Evolutionary conservation across 2,113 vertebrate species (phyloP).

Genomic region (Eudyptes chrysolophus): DNA sequence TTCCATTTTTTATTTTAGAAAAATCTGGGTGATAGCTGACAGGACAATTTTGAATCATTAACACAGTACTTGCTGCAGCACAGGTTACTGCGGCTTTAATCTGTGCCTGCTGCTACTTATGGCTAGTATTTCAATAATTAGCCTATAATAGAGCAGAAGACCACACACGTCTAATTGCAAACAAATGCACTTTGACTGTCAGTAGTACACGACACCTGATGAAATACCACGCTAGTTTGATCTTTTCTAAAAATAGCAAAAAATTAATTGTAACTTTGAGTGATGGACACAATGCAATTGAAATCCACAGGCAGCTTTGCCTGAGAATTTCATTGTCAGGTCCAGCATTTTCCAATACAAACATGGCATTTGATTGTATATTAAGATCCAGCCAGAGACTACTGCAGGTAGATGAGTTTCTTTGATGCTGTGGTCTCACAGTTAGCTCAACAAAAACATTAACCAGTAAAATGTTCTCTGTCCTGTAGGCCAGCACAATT

Average conservation of each 20-base stretch:
- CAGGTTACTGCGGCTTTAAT: neutral
- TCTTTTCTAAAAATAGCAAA: neutral
- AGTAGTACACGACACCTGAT: accelerated
- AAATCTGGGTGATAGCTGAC: accelerated
- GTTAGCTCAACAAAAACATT: neutral
- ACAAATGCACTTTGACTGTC: neutral
- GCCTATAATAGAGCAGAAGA: neutral
- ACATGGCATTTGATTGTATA: accelerated
- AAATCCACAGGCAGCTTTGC: neutral
- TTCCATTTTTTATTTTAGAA: neutral
- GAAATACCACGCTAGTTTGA: accelerated
- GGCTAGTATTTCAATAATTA: neutral
- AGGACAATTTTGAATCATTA: neutral
- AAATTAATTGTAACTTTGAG: neutral
- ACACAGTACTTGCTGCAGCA: neutral
- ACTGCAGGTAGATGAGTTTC: accelerated
- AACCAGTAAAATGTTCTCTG: neutral
- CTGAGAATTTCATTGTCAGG: no score
- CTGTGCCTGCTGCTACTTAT: neutral
- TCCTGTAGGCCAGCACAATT: neutral
- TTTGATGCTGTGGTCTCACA: neutral
- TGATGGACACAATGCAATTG: accelerated
- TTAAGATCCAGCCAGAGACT: neutral
- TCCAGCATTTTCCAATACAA: neutral
- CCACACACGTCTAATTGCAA: neutral